These are phyloP conservation scores for Drosophila arawakana DNA, from an alignment of 1,140 invertebrate species.

Conservation along the genomic window DNA sequence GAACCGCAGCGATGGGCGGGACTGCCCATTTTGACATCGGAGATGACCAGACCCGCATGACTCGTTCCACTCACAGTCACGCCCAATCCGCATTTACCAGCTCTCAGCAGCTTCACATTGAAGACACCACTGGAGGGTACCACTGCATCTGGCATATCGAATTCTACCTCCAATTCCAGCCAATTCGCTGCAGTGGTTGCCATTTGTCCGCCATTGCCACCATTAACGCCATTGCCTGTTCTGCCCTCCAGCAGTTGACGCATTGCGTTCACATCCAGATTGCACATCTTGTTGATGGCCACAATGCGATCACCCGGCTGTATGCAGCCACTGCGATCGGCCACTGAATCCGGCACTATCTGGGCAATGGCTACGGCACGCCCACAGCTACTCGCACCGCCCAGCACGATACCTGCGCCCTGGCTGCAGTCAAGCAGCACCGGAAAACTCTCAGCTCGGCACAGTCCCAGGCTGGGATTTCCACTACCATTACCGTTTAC, in stretches of 20 bases:
- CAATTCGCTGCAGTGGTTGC: constrained; percentile 68
- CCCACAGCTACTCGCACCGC: constrained; percentile 45
- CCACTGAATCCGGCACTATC: constrained; percentile 80
- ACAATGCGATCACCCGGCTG: constrained; percentile 94
- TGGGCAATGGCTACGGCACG: constrained; percentile 71
- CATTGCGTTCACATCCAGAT: constrained; percentile 85
- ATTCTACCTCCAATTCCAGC: constrained; percentile 91
- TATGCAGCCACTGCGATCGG: constrained; percentile 89
- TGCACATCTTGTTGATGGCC: constrained; percentile 91
- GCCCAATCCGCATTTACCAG: constrained; percentile 90
- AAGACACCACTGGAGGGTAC: constrained; percentile 95
- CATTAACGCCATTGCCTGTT: not conserved
- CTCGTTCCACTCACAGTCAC: constrained; percentile 91
- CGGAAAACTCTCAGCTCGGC: constrained; percentile 80
- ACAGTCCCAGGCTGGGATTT: constrained; percentile 64
- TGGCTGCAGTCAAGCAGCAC: constrained; percentile 83
- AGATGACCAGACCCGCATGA: constrained; percentile 88
- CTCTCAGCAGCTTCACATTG: constrained; percentile 94
- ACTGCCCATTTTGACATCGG: constrained; percentile 94
- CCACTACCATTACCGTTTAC: constrained; percentile 19
- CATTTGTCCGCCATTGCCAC: too few species aligned
- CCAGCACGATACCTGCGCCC: constrained; percentile 77
- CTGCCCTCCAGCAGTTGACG: constrained; percentile 83
- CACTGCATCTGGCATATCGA: constrained; percentile 96
- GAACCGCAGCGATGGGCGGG: constrained; percentile 95